Percentiles rank a stretch among this genome's conserved stretches.
These are phyloP conservation scores for Aelia acuminata DNA, from an alignment of 2,888 invertebrate genomes.

Conservation along the genomic window DNA sequence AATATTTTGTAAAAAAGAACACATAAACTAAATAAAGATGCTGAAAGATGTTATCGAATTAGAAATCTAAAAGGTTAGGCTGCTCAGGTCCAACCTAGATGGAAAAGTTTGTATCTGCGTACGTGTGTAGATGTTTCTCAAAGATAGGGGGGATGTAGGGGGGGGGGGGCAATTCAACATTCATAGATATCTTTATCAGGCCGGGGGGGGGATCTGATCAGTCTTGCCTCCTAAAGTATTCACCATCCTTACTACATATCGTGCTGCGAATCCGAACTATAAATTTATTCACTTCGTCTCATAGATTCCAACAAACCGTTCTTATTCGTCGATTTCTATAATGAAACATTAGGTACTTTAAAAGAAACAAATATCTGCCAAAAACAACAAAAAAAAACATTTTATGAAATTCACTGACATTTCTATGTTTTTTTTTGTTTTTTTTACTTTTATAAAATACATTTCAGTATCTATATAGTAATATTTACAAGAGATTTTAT, in stretches of 20 bases:
- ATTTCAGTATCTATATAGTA: too few species aligned
- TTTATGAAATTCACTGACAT: too few species aligned
- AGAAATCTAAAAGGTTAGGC: neutral
- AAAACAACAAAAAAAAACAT: too few species aligned
- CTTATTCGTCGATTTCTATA: too few species aligned
- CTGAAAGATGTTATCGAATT: neutral
- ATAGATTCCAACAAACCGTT: neutral
- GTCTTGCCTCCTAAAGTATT: neutral
- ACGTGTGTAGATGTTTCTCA: neutral
- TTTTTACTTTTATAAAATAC: too few species aligned
- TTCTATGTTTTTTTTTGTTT: too few species aligned
- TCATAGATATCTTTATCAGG: constrained; percentile 25
- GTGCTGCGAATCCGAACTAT: neutral
- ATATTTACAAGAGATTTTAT: too few species aligned
- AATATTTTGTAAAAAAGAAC: neutral
- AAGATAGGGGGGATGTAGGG: neutral
- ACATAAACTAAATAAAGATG: neutral
- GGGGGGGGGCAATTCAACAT: neutral
- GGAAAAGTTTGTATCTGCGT: neutral
- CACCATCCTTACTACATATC: neutral
- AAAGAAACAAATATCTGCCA: too few species aligned
- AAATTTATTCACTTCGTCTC: neutral
- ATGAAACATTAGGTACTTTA: too few species aligned
- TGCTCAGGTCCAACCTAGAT: neutral
- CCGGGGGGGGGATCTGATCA: neutral